Percentiles rank a stretch among this genome's conserved stretches.
These are phyloP conservation scores for Zosterops lateralis DNA, from an alignment of 2,113 vertebrate genomes.

Conservation along the genomic window DNA sequence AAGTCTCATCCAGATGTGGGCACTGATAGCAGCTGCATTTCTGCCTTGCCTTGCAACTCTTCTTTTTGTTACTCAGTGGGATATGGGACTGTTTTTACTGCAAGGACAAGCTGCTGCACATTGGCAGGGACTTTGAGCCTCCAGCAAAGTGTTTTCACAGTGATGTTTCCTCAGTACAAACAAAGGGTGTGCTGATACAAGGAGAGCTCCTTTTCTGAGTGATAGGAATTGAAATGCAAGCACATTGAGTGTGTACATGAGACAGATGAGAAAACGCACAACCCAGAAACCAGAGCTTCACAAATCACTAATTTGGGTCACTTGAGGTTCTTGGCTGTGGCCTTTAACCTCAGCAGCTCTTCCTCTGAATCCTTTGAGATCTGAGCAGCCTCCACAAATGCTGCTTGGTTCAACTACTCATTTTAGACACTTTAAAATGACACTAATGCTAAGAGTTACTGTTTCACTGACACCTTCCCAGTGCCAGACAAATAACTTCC, in stretches of 20 bases:
- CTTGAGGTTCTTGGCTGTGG: neutral
- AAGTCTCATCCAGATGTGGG: neutral
- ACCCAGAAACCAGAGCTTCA: neutral
- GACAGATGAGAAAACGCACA: neutral
- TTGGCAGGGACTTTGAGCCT: neutral
- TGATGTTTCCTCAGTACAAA: neutral
- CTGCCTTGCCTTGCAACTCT: neutral
- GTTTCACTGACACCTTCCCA: neutral
- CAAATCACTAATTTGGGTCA: neutral
- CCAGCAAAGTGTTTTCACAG: neutral
- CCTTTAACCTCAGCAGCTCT: neutral
- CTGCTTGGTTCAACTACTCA: neutral
- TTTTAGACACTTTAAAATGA: neutral
- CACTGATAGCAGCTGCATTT: neutral
- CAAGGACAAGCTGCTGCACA: neutral
- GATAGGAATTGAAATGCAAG: neutral
- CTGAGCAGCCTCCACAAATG: neutral
- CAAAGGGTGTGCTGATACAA: neutral
- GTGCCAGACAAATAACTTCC: neutral
- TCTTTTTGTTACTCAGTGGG: neutral
- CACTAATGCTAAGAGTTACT: neutral
- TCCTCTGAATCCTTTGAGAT: neutral
- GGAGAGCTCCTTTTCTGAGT: neutral
- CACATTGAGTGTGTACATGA: neutral
- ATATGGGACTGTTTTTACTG: neutral